A percentile compares a stretch with the other conserved stretches of the same genome.
These are phyloP conservation scores for Caenorhabditis remanei DNA, from an alignment of 1,140 invertebrate species.

Conservation along the genomic window DNA sequence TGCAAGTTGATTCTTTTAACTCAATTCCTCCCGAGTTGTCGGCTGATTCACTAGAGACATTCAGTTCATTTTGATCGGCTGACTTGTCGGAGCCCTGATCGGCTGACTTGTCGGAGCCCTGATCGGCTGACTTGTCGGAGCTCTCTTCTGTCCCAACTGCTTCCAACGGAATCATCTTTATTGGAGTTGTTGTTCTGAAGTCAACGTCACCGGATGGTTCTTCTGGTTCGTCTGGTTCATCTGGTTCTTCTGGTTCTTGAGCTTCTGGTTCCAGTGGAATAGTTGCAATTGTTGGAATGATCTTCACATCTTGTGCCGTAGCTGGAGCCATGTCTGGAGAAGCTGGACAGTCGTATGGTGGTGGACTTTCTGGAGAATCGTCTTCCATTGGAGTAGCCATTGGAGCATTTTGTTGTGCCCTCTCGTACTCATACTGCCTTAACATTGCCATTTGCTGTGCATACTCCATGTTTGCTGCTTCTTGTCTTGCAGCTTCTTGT, in stretches of 20 bases:
- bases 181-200: neutral
- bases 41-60: too few species aligned
- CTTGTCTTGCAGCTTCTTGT: too few species aligned
- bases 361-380: neutral
- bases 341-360: neutral
- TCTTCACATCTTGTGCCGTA: neutral
- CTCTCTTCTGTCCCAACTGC: neutral
- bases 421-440: too few species aligned
- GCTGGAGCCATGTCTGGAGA: conserved; percentile 7
- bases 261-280: neutral
- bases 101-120: too few species aligned
- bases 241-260: too few species aligned
- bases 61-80: neutral
- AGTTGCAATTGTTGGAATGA: conserved; percentile 13
- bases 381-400: neutral
- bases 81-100: too few species aligned
- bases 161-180: neutral
- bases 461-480: neutral
- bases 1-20: neutral
- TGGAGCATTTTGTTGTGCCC: too few species aligned
- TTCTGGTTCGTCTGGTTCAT: too few species aligned
- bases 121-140: neutral
- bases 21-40: too few species aligned
- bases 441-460: too few species aligned
- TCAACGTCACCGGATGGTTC: neutral